Percentiles rank a stretch among this genome's conserved stretches.
These are phyloP conservation scores for Thera obeliscata DNA, from an alignment of 2,888 invertebrate species.

Conservation along the genomic window DNA sequence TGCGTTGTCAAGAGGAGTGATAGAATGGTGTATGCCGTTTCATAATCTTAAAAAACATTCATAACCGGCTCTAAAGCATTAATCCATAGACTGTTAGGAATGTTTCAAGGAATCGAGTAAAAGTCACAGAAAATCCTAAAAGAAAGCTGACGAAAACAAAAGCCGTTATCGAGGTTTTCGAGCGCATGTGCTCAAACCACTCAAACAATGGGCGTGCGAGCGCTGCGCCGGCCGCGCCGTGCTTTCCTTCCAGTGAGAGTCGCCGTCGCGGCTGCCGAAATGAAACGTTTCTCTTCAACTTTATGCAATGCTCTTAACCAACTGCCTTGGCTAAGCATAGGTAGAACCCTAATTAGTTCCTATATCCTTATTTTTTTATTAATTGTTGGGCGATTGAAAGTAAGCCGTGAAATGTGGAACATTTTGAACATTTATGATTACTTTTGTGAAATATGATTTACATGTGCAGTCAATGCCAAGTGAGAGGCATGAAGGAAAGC, in stretches of 20 bases:
- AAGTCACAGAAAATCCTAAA: constrained; percentile 24
- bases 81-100: too few species aligned
- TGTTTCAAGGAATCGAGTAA: constrained; percentile 9
- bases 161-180: constrained; percentile 19
- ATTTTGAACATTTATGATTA: constrained; percentile 6
- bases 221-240: not conserved
- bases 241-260: constrained; percentile 52
- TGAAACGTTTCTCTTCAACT: constrained; percentile 45
- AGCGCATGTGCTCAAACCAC: constrained; percentile 20
- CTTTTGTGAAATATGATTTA: constrained; percentile 11
- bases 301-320: constrained; percentile 3
- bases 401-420: constrained; percentile 11
- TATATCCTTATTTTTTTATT: too few species aligned
- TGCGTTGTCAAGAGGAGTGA: too few species aligned
- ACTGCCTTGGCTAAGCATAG: not conserved
- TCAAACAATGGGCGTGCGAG: constrained; percentile 49
- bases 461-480: constrained; percentile 5
- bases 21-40: too few species aligned
- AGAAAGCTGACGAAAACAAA: constrained; percentile 35
- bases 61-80: too few species aligned
- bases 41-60: too few species aligned
- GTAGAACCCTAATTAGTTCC: too few species aligned
- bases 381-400: constrained; percentile 16
- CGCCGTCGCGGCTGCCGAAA: constrained; percentile 31
- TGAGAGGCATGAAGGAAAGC: not conserved